phyloP scores from a whole-genome alignment of 2,797 vertebrate genomes.

The Pseudotriccus pelzelni region DNA sequence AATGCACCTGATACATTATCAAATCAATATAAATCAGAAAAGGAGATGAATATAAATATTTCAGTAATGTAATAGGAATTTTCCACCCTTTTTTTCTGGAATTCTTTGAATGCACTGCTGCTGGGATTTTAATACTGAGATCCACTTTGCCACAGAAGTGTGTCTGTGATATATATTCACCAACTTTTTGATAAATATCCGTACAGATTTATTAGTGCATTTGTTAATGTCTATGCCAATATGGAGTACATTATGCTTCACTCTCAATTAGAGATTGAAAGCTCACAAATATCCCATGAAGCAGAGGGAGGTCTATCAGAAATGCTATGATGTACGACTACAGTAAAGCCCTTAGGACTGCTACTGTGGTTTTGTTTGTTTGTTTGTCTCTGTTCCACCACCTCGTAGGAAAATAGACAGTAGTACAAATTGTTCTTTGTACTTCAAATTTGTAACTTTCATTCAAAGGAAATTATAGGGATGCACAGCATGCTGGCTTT shows the following conservation, averaged over 20 bases:
- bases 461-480: neutral
- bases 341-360: neutral
- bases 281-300: neutral
- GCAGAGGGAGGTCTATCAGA: neutral
- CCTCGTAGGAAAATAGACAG: neutral
- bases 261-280: neutral
- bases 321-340: neutral
- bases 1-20: neutral
- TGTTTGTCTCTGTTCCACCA: neutral
- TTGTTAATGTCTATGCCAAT: neutral
- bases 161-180: neutral
- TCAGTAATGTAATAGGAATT: neutral
- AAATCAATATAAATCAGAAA: neutral
- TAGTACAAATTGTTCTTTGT: neutral
- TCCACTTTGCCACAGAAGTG: neutral
- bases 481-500: neutral
- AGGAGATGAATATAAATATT: neutral
- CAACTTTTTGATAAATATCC: neutral
- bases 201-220: neutral
- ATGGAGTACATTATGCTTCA: neutral
- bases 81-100: neutral
- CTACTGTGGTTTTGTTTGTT: neutral
- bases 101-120: neutral
- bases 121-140: neutral
- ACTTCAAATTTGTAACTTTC: neutral